Evolutionary conservation across 2,113 vertebrate species (phyloP).

Genomic region (Phocoena sinus): DNA sequence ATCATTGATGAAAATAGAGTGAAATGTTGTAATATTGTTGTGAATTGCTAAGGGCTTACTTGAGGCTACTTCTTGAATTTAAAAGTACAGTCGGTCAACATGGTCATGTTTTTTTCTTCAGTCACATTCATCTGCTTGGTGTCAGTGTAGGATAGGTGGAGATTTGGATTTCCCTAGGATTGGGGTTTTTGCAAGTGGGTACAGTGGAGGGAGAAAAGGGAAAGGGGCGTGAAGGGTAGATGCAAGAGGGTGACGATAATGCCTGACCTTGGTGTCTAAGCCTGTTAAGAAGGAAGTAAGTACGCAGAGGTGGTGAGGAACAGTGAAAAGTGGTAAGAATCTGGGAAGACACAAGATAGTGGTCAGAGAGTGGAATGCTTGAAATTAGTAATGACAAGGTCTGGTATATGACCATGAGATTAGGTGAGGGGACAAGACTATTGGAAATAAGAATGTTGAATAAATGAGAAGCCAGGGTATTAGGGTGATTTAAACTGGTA

Average conservation of each 20-base stretch:
- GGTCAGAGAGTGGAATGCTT: not conserved
- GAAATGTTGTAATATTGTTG: not conserved
- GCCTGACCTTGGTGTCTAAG: not conserved
- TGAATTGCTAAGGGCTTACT: not conserved
- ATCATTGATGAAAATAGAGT: not conserved
- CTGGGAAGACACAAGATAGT: not conserved
- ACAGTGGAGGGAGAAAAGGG: not conserved
- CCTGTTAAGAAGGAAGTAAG: not conserved
- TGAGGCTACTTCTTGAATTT: not conserved
- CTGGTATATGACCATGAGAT: not conserved
- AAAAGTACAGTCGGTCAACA: not conserved
- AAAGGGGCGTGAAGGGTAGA: not conserved
- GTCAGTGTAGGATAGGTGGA: not conserved
- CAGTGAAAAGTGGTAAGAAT: not conserved
- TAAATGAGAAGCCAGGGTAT: not conserved
- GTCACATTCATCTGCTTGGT: not conserved
- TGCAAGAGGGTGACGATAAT: not conserved
- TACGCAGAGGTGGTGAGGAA: not conserved
- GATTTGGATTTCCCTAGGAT: not conserved
- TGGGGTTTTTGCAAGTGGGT: not conserved
- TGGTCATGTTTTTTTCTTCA: not conserved
- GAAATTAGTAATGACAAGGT: not conserved
- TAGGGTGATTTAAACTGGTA: not conserved
- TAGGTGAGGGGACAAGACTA: not conserved
- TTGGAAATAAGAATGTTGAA: not conserved